These are phyloP conservation scores for Drosophila orena DNA, from an alignment of 1,140 invertebrate genomes.

Conservation along the genomic window DNA sequence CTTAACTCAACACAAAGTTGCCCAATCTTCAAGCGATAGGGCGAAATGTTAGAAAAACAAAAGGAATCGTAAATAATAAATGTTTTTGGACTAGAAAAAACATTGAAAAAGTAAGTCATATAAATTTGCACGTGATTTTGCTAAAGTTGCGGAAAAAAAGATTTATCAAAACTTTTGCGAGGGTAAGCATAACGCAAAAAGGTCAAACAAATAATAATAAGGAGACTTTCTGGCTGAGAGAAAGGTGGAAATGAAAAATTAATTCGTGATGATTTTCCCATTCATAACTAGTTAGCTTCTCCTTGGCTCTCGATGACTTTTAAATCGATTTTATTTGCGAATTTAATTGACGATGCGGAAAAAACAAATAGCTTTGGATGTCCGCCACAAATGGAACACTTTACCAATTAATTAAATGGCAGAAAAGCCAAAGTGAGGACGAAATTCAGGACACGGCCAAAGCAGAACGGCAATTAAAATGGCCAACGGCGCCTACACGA, in stretches of 20 bases:
- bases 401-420: constrained; percentile 68
- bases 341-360: constrained; percentile 38
- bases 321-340: constrained; percentile 61
- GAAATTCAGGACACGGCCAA: constrained; percentile 14
- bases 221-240: constrained; percentile 12
- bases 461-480: constrained; percentile 67
- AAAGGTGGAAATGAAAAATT: constrained; percentile 28
- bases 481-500: constrained; percentile 32
- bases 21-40: constrained; percentile 1
- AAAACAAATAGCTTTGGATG: constrained; percentile 4
- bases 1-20: not conserved
- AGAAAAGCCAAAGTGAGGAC: constrained; percentile 36
- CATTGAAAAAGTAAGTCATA: not conserved
- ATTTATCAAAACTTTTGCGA: constrained; percentile 37
- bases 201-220: constrained; percentile 15
- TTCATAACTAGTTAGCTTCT: constrained; percentile 38
- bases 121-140: not conserved
- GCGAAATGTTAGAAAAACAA: not conserved
- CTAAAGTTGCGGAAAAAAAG: constrained; percentile 1
- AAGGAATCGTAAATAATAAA: not conserved
- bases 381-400: constrained; percentile 30
- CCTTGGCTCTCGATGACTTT: constrained; percentile 16
- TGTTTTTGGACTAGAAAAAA: not conserved
- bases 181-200: constrained; percentile 19
- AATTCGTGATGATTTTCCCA: constrained; percentile 24